Evolutionary conservation across 2,888 invertebrate species (phyloP).

Genomic region (Prostheceraeus crozeri): DNA sequence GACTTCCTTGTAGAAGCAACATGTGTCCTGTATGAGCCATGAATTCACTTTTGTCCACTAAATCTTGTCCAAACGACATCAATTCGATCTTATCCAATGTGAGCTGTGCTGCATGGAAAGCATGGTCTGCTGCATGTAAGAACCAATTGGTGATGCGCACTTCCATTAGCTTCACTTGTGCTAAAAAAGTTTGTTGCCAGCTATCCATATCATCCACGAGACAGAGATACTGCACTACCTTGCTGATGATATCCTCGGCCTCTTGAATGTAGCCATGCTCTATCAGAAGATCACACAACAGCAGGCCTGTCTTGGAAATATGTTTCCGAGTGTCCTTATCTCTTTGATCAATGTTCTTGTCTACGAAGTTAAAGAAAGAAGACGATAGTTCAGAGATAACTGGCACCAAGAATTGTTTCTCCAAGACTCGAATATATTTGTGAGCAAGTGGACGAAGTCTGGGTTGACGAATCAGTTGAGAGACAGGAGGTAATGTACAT

Average conservation of each 20-base stretch:
- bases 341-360: neutral
- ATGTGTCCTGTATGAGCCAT: no score
- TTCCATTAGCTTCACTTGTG: slow-evolving; percentile 45
- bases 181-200: neutral
- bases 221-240: neutral
- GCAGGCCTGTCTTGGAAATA: slow-evolving; percentile 16
- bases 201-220: neutral
- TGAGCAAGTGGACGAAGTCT: neutral
- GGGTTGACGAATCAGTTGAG: no score
- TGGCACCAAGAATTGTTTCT: neutral
- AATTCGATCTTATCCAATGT: slow-evolving; percentile 47
- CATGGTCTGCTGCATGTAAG: slow-evolving; percentile 44
- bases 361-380: slow-evolving; percentile 1
- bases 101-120: slow-evolving; percentile 45
- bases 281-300: slow-evolving; percentile 13
- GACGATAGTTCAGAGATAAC: neutral
- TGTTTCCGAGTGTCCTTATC: neutral
- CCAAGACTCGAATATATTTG: slow-evolving; percentile 23
- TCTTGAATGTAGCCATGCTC: slow-evolving; percentile 5
- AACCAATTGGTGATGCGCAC: slow-evolving; percentile 46
- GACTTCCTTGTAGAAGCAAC: no score
- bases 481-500: no score
- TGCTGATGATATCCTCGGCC: slow-evolving; percentile 7
- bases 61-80: slow-evolving; percentile 50
- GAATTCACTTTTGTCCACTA: slow-evolving; percentile 42